A percentile compares a stretch with the other conserved stretches of the same genome.
phyloP scores from a whole-genome alignment of 2,113 vertebrate species.

The Neopipo cinnamomea region DNA sequence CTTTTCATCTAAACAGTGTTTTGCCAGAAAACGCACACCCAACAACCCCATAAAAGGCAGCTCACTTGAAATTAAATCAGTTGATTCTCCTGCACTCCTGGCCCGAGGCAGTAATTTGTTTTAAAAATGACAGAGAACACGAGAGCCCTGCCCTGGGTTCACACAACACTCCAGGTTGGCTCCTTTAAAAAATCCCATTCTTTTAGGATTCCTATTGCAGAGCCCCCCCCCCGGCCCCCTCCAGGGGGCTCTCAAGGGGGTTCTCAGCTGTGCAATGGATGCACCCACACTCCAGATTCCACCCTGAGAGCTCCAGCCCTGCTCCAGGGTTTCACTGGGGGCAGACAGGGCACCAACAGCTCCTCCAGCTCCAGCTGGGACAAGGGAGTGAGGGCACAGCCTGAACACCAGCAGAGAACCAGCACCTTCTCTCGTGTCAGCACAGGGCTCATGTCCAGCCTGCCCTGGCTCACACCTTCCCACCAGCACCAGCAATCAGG shows the following conservation, averaged over 20 bases:
- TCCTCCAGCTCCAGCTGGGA: neutral
- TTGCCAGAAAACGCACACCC: neutral
- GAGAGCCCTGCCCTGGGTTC: neutral
- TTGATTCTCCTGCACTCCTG: neutral
- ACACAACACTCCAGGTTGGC: rapidly evolving
- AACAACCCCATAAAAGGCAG: neutral
- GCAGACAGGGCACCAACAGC: neutral
- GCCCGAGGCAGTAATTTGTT: neutral
- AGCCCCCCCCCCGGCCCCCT: neutral
- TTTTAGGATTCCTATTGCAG: neutral
- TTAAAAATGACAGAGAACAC: neutral
- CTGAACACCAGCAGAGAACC: rapidly evolving
- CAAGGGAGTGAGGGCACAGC: neutral
- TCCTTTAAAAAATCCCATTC: rapidly evolving
- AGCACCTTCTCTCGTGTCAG: neutral
- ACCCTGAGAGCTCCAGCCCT: rapidly evolving
- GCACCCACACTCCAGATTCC: too few species aligned
- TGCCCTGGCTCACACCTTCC: neutral
- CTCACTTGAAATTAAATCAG: slow-evolving; percentile 28
- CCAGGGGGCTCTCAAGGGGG: neutral
- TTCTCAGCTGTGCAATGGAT: rapidly evolving
- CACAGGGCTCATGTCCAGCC: neutral
- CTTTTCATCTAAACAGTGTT: slow-evolving; percentile 25
- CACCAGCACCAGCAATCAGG: rapidly evolving
- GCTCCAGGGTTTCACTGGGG: neutral